phyloP scores from a whole-genome alignment of 2,888 invertebrate species.

The Heliothis peltigera region DNA sequence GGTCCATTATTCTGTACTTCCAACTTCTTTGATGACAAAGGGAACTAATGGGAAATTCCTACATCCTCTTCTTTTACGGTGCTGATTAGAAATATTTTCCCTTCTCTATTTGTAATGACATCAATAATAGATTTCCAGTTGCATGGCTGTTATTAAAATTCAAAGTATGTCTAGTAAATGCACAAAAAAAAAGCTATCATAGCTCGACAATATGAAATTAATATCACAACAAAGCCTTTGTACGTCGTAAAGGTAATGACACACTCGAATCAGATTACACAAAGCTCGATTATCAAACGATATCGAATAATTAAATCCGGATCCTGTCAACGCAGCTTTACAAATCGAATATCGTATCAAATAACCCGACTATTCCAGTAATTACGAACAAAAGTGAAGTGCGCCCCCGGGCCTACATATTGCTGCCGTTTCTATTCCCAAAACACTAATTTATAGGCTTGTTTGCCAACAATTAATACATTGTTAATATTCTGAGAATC shows the following conservation, averaged over 20 bases:
- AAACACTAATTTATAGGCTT: conserved; percentile 37
- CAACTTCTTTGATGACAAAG: not conserved
- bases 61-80: not conserved
- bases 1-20: not conserved
- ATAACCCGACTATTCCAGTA: conserved; percentile 56
- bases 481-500: conserved; percentile 36
- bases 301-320: conserved; percentile 14
- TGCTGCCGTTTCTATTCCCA: conserved; percentile 46
- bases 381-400: conserved; percentile 62
- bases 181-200: not conserved
- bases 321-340: conserved; percentile 30
- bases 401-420: conserved; percentile 42
- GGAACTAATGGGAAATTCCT: not conserved
- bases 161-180: too few relatives aligned
- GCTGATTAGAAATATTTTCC: too few relatives aligned
- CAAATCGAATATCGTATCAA: conserved; percentile 52
- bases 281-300: conserved; percentile 19
- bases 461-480: conserved; percentile 50
- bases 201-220: conserved; percentile 3
- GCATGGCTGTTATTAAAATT: too few relatives aligned
- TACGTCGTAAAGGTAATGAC: not conserved
- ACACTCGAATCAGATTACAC: conserved; percentile 21
- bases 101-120: too few relatives aligned
- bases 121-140: too few relatives aligned
- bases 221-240: not conserved